A percentile compares a stretch with the other conserved stretches of the same genome.
Conservation (phyloP, 2,113 vertebrate genomes). For the Fregata magnificens region DNA sequence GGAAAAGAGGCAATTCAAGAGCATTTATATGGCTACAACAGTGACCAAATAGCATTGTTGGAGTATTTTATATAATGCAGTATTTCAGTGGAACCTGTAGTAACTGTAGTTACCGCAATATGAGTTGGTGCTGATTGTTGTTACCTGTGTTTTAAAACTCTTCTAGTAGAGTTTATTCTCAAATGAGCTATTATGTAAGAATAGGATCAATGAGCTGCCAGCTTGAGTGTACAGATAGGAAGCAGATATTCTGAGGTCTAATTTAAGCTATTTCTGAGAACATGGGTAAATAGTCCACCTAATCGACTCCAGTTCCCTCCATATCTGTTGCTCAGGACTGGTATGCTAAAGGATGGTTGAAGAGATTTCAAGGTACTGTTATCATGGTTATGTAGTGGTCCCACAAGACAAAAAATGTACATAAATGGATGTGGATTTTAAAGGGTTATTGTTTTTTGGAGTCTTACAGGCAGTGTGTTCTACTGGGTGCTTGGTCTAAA, state of each 20-base stretch:
- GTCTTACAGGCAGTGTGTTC: not conserved
- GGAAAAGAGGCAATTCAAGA: not conserved
- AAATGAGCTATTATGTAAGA: not conserved
- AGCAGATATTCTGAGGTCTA: not conserved
- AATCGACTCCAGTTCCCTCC: not conserved
- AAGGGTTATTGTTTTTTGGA: not conserved
- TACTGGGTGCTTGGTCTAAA: not conserved
- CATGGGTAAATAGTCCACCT: not conserved
- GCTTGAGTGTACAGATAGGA: not conserved
- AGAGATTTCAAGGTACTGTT: not conserved
- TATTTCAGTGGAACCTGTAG: not conserved
- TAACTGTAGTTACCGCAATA: not conserved
- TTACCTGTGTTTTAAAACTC: not conserved
- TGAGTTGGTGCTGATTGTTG: not conserved
- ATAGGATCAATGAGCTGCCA: not conserved
- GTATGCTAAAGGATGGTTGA: not conserved
- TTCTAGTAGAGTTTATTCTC: not conserved
- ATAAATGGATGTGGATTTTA: not conserved
- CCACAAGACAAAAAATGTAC: not conserved
- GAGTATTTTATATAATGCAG: not conserved
- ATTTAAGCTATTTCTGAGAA: not conserved
- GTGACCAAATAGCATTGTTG: not conserved
- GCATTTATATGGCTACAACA: not conserved
- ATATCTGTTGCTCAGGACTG: not conserved
- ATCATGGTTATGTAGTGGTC: not conserved